phyloP scores from a whole-genome alignment of 2,888 invertebrate species.

The Deilephila porcellus region DNA sequence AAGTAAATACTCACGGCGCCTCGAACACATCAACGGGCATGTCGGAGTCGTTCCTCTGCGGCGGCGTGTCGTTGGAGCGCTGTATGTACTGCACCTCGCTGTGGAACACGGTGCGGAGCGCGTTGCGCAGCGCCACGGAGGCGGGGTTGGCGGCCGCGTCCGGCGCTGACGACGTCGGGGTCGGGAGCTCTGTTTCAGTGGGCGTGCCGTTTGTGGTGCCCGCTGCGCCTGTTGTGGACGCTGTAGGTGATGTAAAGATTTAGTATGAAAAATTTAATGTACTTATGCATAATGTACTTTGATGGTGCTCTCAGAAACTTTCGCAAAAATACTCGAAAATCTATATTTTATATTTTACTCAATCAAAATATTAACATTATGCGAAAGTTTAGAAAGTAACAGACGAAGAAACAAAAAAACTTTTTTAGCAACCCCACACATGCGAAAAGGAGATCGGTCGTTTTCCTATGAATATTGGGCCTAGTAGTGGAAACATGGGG shows the following conservation, averaged over 20 bases:
- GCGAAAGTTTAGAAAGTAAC: too few species aligned
- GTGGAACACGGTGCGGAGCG: constrained; percentile 74
- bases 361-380: too few species aligned
- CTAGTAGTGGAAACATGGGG: too few species aligned
- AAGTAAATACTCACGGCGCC: constrained; percentile 63
- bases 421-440: too few species aligned
- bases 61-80: constrained; percentile 51
- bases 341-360: too few species aligned
- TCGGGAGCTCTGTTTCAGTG: constrained; percentile 73
- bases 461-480: too few species aligned
- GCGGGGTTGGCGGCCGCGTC: constrained; percentile 62
- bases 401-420: too few species aligned
- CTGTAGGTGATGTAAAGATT: constrained; percentile 9
- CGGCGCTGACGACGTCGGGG: constrained; percentile 74
- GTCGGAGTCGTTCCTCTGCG: constrained; percentile 62
- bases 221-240: constrained; percentile 46
- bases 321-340: too few species aligned
- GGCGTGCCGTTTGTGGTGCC: constrained; percentile 67
- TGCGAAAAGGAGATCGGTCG: too few species aligned
- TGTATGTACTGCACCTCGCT: constrained; percentile 58
- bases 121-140: constrained; percentile 72
- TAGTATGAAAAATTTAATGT: neutral
- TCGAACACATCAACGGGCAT: constrained; percentile 65
- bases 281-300: too few species aligned
- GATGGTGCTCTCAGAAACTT: too few species aligned